phyloP scores from a whole-genome alignment of 2,797 vertebrate species.

The Crenichthys baileyi region DNA sequence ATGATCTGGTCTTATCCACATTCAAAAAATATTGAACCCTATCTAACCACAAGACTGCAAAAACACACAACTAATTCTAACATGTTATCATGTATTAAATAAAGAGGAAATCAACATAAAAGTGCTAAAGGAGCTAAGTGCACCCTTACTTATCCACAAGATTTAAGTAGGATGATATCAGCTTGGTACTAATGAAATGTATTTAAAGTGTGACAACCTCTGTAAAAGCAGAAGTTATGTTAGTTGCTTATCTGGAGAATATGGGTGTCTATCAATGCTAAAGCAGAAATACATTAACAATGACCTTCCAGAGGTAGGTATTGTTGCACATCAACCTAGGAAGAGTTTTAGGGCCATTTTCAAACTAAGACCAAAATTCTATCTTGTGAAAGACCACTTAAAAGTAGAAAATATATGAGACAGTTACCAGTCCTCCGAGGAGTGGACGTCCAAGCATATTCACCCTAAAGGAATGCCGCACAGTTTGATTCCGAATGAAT shows the following conservation, averaged over 20 bases:
- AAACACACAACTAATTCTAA: neutral
- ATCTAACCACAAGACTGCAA: neutral
- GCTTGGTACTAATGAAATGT: neutral
- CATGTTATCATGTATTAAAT: neutral
- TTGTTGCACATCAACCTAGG: neutral
- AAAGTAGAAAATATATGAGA: neutral
- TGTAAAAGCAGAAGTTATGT: neutral
- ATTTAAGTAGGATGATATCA: neutral
- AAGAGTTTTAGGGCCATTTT: neutral
- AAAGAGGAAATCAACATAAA: neutral
- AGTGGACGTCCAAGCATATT: neutral
- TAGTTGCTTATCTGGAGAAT: neutral
- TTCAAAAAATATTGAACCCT: no score
- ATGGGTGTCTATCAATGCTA: neutral
- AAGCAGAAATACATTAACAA: neutral
- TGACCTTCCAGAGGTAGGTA: neutral
- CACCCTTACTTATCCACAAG: neutral
- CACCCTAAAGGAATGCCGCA: neutral
- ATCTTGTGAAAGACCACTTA: neutral
- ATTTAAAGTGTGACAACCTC: neutral
- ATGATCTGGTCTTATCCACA: neutral
- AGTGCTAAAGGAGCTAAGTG: neutral
- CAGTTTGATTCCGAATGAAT: neutral
- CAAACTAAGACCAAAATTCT: neutral
- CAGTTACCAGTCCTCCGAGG: neutral